A percentile compares a stretch with the other conserved stretches of the same genome.
phyloP scores from a whole-genome alignment of 2,888 invertebrate genomes.

The Ophioninae sp. region DNA sequence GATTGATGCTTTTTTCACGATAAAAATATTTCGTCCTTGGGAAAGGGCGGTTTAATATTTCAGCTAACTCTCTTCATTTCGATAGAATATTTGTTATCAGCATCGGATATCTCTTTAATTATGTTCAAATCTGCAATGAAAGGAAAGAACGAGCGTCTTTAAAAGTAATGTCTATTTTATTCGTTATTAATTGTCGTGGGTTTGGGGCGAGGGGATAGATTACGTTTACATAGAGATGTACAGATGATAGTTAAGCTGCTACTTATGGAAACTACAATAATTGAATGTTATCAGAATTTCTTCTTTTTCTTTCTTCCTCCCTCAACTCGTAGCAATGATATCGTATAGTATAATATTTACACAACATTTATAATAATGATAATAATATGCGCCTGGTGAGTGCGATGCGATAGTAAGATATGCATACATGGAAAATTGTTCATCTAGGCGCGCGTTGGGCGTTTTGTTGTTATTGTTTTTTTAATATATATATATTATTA shows the following conservation, averaged over 20 bases:
- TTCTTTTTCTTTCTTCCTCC: conserved; percentile 50
- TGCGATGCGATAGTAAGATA: conserved; percentile 65
- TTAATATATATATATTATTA: not conserved
- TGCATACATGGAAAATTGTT: conserved; percentile 54
- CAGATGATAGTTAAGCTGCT: conserved; percentile 77
- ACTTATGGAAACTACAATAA: conserved; percentile 72
- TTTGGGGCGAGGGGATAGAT: conserved; percentile 51
- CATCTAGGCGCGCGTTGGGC: conserved; percentile 49
- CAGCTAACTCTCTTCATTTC: too few relatives aligned
- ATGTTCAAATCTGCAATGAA: not conserved
- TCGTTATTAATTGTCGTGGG: conserved; percentile 74
- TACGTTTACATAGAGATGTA: conserved; percentile 79
- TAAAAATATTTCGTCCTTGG: too few relatives aligned
- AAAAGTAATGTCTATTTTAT: conserved; percentile 76
- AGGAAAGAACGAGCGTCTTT: conserved; percentile 37
- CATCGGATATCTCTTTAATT: not conserved
- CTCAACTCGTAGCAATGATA: conserved; percentile 63
- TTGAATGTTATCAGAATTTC: conserved; percentile 73
- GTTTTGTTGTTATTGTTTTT: conserved; percentile 6
- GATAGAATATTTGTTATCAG: too few relatives aligned
- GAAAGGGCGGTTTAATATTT: too few relatives aligned
- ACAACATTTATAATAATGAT: conserved; percentile 76
- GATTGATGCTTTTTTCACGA: too few relatives aligned
- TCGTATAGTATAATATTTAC: conserved; percentile 73
- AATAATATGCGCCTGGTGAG: conserved; percentile 66